These are phyloP conservation scores for Chydorus sphaericus DNA, from an alignment of 2,888 invertebrate species.

Conservation along the genomic window DNA sequence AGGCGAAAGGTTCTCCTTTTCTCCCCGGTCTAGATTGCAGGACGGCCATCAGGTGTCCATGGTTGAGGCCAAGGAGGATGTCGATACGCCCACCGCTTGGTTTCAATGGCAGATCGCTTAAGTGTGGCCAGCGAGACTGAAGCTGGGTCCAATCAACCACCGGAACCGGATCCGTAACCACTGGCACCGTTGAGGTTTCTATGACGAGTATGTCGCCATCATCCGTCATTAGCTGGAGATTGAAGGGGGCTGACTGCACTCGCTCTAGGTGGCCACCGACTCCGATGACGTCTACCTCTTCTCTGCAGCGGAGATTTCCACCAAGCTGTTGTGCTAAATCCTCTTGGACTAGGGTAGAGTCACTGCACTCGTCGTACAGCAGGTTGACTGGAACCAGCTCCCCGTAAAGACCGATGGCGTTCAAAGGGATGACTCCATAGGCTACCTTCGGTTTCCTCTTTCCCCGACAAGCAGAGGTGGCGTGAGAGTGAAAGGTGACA, in stretches of 20 bases:
- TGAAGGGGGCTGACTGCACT: too few relatives aligned
- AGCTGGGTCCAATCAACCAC: not conserved
- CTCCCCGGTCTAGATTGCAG: not conserved
- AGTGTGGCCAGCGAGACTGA: not conserved
- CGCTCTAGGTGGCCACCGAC: not conserved
- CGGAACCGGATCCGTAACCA: not conserved
- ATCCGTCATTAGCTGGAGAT: too few relatives aligned
- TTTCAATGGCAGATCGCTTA: not conserved
- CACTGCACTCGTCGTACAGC: not conserved
- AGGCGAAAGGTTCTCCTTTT: not conserved
- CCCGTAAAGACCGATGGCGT: not conserved
- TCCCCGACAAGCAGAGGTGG: not conserved
- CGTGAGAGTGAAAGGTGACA: not conserved
- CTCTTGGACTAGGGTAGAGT: conserved; percentile 2
- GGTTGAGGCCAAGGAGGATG: not conserved
- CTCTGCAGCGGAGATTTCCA: not conserved
- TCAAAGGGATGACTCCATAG: conserved; percentile 1
- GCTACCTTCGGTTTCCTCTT: too few relatives aligned
- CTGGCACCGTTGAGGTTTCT: not conserved
- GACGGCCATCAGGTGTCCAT: not conserved
- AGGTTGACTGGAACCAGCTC: not conserved
- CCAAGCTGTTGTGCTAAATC: too few relatives aligned
- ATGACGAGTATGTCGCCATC: not conserved
- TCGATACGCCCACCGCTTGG: not conserved
- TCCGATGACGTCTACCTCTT: not conserved